Base-by-base conservation (phyloP, 2,888 invertebrate species). In the Melieria omissa region DNA sequence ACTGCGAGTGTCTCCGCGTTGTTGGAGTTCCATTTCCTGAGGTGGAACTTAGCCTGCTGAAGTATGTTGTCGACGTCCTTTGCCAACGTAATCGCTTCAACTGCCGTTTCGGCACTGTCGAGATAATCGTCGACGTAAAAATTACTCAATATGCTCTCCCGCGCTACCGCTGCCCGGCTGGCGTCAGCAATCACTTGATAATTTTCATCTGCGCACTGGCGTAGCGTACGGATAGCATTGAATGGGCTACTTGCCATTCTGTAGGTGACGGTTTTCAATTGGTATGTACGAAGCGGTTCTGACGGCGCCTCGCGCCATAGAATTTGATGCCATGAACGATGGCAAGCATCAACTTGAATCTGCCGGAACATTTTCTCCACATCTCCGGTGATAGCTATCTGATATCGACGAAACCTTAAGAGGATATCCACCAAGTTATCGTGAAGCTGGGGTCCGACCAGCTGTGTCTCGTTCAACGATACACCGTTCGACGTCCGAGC, bases 221-320 rank as follows among this genome's bases (percentile, higher is more conserved):
- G 9, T n/a, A 74, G 54, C 4, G 71, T 58, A 6, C 62, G 65
- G 5, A 72, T 60, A 1, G 63, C 74, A 42, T 70, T 70, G 61
- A 60, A 70, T 16, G 72, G 74, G 41, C 73, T 69, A n/a, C 65
- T 58, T 5, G 73, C 67, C 67, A 67, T 73, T 3, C 70, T 67
- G 67, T 73, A 73, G 0, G 70, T 73, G 4, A 70, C 67, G 6
- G 73, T 71, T 4, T 52, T 71, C 55, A 71, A 52, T 4, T 47
- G 45, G 49, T 68, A 68, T 1, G 55, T 29, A 3, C 47, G 41
- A 5, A 73, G 49, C 9, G 45, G 29, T 10, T 66, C 44, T 3
- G 49, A 10, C 6, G 67, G 64, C 4, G 67, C 60, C 12, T 71
- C 74, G 14, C 70, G 57, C 74, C 67, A 67, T 9, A 67, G 14